Percentiles rank a stretch among this genome's conserved stretches.
These are phyloP conservation scores for Tenthredo livida DNA, from an alignment of 2,888 invertebrate genomes.

Conservation along the genomic window DNA sequence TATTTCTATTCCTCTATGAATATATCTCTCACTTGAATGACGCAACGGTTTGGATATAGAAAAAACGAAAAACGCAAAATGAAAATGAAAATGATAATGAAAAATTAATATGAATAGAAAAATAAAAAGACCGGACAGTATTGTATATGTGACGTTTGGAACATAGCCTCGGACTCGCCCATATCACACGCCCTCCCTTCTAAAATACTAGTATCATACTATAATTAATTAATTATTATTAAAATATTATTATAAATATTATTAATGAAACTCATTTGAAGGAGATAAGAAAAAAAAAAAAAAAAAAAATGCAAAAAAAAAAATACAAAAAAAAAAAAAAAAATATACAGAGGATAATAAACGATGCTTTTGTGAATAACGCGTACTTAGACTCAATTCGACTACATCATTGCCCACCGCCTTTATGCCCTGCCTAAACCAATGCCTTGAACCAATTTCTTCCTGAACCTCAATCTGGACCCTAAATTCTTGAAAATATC, in stretches of 20 bases:
- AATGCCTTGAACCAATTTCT: conserved; percentile 34
- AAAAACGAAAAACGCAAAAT: background rate
- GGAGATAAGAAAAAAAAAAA: conserved; percentile 59
- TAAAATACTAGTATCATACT: conserved; percentile 59
- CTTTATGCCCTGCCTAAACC: background rate
- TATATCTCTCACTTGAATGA: conserved; percentile 5
- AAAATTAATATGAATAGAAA: background rate
- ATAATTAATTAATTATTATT: conserved; percentile 64
- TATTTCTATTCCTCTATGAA: background rate
- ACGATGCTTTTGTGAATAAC: conserved; percentile 78
- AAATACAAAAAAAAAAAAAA: conserved; percentile 59
- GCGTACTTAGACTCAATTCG: conserved; percentile 57
- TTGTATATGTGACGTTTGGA: conserved; percentile 68
- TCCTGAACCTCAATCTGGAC: conserved; percentile 5
- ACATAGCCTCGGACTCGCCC: conserved; percentile 69
- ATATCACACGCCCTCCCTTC: conserved; percentile 70
- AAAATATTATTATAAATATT: conserved; percentile 76
- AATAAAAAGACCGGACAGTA: conserved; percentile 5
- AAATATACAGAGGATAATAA: conserved; percentile 75
- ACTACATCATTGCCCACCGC: conserved; percentile 49
- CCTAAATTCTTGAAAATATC: background rate
- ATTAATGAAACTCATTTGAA: conserved; percentile 75
- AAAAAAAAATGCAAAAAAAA: conserved; percentile 54
- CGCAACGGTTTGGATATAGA: background rate
- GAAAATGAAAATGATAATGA: background rate